phyloP scores from a whole-genome alignment of 2,797 vertebrate species.

The Erpetoichthys calabaricus region DNA sequence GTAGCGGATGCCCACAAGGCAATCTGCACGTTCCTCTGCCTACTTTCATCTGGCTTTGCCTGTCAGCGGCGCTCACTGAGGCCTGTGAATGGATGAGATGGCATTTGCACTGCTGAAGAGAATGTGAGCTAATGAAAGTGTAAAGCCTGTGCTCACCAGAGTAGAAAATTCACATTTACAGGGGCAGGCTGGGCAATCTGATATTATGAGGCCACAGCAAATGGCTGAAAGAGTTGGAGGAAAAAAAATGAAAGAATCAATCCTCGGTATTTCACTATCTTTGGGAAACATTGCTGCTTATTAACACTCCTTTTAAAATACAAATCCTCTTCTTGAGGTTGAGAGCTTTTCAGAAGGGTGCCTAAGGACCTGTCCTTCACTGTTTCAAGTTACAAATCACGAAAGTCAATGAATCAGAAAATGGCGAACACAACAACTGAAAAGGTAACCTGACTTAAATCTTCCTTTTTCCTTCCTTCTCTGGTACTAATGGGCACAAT shows the following conservation, averaged over 20 bases:
- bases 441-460: too few relatives aligned
- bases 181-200: conserved; percentile 56
- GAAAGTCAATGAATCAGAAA: too few relatives aligned
- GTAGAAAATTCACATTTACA: conserved; percentile 71
- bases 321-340: too few relatives aligned
- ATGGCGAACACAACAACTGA: too few relatives aligned
- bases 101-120: conserved; percentile 58
- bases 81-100: conserved; percentile 41
- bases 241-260: not conserved
- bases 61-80: conserved; percentile 34
- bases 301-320: too few relatives aligned
- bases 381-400: too few relatives aligned
- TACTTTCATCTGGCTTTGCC: conserved; percentile 21
- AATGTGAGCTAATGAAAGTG: conserved; percentile 76
- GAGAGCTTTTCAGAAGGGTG: too few relatives aligned
- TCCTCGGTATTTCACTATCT: too few relatives aligned
- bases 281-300: too few relatives aligned
- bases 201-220: conserved; percentile 51
- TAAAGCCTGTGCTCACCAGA: conserved; percentile 63
- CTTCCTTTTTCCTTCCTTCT: too few relatives aligned
- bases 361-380: too few relatives aligned
- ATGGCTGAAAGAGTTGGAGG: conserved; percentile 8
- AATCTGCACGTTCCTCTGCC: conserved; percentile 31
- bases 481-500: too few relatives aligned
- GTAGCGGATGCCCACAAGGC: conserved; percentile 21